A percentile compares a stretch with the other conserved stretches of the same genome.
Evolutionary conservation across 2,888 invertebrate genomes (phyloP).

Genomic region (Ornithoptera priamus): DNA sequence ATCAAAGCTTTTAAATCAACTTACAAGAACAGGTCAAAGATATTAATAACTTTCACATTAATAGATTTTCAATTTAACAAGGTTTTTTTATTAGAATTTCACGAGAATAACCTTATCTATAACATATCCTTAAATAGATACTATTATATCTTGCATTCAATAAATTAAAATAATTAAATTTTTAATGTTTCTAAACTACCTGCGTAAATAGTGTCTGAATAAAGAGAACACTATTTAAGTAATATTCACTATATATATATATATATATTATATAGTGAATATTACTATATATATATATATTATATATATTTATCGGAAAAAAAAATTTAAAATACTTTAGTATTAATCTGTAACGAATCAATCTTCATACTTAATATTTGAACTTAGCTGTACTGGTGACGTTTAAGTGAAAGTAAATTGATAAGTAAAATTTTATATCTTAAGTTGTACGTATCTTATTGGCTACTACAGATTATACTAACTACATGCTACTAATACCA

Average conservation of each 20-base stretch:
- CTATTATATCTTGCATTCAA: too few relatives aligned
- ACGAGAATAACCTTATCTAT: too few relatives aligned
- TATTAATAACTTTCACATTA: too few relatives aligned
- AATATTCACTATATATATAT: neutral
- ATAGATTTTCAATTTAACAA: too few relatives aligned
- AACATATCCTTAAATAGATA: too few relatives aligned
- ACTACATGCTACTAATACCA: slow-evolving; percentile 13
- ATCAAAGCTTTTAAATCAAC: too few relatives aligned
- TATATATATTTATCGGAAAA: neutral
- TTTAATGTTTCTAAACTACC: neutral
- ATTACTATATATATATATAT: too few relatives aligned
- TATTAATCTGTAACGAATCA: neutral
- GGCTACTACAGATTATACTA: slow-evolving; percentile 21
- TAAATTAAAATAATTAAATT: neutral
- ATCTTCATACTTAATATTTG: neutral
- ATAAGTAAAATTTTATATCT: slow-evolving; percentile 12
- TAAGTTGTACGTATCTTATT: slow-evolving; percentile 18
- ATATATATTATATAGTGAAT: too few relatives aligned
- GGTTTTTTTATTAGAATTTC: too few relatives aligned
- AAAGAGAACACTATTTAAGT: neutral
- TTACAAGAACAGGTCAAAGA: too few relatives aligned
- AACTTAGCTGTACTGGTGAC: neutral
- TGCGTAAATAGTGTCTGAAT: neutral
- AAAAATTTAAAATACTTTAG: neutral
- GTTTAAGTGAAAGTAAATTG: slow-evolving; percentile 15